Evolutionary conservation across 2,113 vertebrate species (phyloP), one percentile per base, ranked within the genome.

Genomic region (Uria aalge): DNA sequence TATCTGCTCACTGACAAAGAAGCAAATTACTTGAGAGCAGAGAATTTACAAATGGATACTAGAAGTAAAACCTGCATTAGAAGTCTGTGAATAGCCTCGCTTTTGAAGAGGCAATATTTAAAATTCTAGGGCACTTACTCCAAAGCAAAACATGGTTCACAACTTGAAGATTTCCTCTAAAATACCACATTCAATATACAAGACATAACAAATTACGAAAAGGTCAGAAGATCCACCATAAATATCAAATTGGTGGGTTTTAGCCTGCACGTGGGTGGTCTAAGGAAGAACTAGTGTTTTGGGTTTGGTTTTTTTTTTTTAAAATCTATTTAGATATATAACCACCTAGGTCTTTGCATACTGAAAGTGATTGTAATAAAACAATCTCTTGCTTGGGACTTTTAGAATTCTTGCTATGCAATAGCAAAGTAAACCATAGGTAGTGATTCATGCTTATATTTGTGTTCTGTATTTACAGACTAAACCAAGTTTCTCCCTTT

Each of bases 401-500:
- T 90, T 22, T 9, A 0, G 2, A 80, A 83, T 20, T 56, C 66
- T 88, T 71, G 24, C 66, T 68, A n/a, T 13, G 48, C 1, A 6
- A 32, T 6, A 48, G 47, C 47, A 12, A 48, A 38, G 48, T 52
- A 94, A 95, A 88, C 22, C 43, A 64, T 2, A 91, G 53, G 79
- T 86, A 91, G 76, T 14, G 38, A 88, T 85, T 90, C 74, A 59
- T 41, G 38, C 18, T 66, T 9, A 12, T 45, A 69, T 93, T 78
- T 88, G 53, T 73, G 40, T 60, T 60, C 76, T 83, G 67, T 88
- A 86, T 63, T 92, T 94, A 56, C 47, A 95, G 72, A 91, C 79
- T 88, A 92, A 94, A 75, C 14, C 67, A 83, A 88, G 67, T 86
- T 94, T 94, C 40, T 85, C 69, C 74, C 91, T 97, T 92, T 88